Base-by-base conservation (phyloP, 2,888 invertebrate species). In the Tenthredo amoena region DNA sequence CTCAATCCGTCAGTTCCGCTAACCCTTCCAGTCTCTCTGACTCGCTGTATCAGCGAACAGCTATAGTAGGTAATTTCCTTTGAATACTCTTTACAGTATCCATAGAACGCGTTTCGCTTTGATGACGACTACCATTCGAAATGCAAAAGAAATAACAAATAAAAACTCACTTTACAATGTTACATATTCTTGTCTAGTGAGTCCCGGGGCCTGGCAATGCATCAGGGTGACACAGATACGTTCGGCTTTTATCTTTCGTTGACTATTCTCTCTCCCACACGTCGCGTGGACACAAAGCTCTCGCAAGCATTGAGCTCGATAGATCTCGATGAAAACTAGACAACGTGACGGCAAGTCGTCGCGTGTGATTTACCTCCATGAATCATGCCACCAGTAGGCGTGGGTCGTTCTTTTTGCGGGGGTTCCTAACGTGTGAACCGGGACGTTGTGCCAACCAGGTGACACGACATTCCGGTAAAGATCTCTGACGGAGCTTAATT, bases 361-460 rank as follows among this genome's bases (percentile, higher is more conserved):
- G 85, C 81, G 65, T 82, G 72, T 79, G 81, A 85, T 85, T 85
- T 68, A 82, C 62, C 34, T 85, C 79, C 82, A 79, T 85, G 85
- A 85, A 85, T 85, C 85, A 82, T 85, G 83, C 83, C 68, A 85
- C 55, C 31, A 37, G 71, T 43, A 65, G 34, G 82, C 85, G 85
- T 85, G 82, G 85, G 85, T 71, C 31, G 85, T 47, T 81, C 37
- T 77, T 62, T n/a, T 68, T 43, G 84, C 84, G 81, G 68, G 65
- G 31, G 82, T 85, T 79, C 55, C 31, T 50, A 31, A 72, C 72
- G 88, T 88, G 88, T 85, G 88, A 88, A 88, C 87, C 85, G 86
- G 88, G 86, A 88, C 88, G 86, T 85, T 85, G 85, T 68, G 18
- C 34, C 40, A 43, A 74, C 72, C 43, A 12, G 79, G 85, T 88